Base-by-base conservation (phyloP, 2,797 vertebrate genomes). In the Enteromius viviparus region DNA sequence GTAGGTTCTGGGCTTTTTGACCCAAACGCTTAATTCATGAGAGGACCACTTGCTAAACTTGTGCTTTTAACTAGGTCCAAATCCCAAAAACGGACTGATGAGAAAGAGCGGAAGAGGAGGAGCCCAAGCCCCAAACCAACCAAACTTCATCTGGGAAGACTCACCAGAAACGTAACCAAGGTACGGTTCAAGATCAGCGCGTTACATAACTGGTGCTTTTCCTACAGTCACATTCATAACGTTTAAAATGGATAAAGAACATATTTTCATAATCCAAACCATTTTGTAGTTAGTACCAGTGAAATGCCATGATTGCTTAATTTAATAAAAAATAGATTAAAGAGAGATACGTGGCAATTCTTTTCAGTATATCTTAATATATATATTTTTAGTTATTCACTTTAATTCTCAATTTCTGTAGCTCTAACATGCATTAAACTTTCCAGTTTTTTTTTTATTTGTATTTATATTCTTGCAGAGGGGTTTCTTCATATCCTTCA, bases 131-230 rank as follows among this genome's bases (percentile, higher is more conserved):
- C 97, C 1, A 96, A 96, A 86, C 97, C 97, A 78, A 99, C 97
- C 1, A 99, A 99, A 91, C 95, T 99, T 71, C 96, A 99, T 12
- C 92, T 99, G 40, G 97, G 98, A 62, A 93, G 98, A 26, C 95
- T 99, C 75, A 99, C 98, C 19, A 95, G 96, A 86, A 99, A 99
- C 0, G 97, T 99, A 84, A 99, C 97, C 34, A 99, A 99, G 97
- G 98, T 99, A 84, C 88, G 81, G 17, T 45, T 11, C 74, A 29
- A 76, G 23, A 70, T 76, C 21, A 51, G 7, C 19, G 23, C 1
- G 1, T 49, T 8, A 3, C 32, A 68, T 68, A 2, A 21, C 65
- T 60, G 58, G 11, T 23, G 3, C 17, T 32, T 72, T 14, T 21
- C 2, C 17, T 42, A 6, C 21, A 5, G 21, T n/a, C 66, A 0